These are phyloP conservation scores for Cheiracanthium punctorium DNA, from an alignment of 2,888 invertebrate species.

Conservation along the genomic window DNA sequence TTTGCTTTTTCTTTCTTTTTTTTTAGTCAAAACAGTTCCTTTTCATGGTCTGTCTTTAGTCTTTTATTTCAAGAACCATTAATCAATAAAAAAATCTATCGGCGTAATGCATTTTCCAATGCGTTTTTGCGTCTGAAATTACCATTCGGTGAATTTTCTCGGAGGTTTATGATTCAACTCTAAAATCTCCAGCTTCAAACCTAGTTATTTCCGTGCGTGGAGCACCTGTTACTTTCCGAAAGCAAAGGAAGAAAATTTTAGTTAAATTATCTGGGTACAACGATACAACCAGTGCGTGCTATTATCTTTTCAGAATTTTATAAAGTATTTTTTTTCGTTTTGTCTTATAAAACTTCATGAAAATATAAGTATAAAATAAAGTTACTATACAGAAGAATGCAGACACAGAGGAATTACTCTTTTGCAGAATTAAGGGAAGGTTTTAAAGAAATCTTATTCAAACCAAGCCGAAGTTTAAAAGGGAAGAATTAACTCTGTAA, in stretches of 20 bases:
- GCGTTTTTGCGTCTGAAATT: conserved; percentile 47
- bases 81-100: conserved; percentile 26
- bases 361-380: too few relatives aligned
- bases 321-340: too few relatives aligned
- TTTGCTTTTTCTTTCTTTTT: conserved; percentile 19
- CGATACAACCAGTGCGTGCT: too few relatives aligned
- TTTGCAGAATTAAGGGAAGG: too few relatives aligned
- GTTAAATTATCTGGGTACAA: not conserved
- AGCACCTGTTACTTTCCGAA: conserved; percentile 6
- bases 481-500: too few relatives aligned
- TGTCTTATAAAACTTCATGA: too few relatives aligned
- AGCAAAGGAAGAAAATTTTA: not conserved
- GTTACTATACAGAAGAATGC: too few relatives aligned
- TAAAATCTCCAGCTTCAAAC: not conserved
- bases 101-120: conserved; percentile 52
- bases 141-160: not conserved
- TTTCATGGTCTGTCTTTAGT: not conserved
- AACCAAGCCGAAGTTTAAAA: too few relatives aligned
- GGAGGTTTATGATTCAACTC: not conserved
- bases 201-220: not conserved
- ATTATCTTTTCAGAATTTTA: too few relatives aligned
- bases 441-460: too few relatives aligned
- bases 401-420: too few relatives aligned
- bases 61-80: not conserved
- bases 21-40: not conserved